A percentile compares a stretch with the other conserved stretches of the same genome.
Evolutionary conservation across 2,113 vertebrate genomes (phyloP).

Genomic region (Boulengerochromis microlepis): DNA sequence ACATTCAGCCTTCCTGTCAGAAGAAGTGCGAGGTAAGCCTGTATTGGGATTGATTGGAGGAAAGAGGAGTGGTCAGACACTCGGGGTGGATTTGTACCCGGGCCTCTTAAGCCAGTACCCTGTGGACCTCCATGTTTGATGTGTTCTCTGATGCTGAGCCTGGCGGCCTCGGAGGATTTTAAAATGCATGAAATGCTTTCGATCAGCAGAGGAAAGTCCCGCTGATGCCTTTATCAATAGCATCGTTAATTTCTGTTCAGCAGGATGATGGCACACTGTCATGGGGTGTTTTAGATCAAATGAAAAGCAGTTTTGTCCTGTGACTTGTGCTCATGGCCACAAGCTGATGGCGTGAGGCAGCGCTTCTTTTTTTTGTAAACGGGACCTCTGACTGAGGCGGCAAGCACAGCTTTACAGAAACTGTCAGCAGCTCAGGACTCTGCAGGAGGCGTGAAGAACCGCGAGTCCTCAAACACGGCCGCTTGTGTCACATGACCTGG

Average conservation of each 20-base stretch:
- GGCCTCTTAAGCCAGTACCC: background rate
- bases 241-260: background rate
- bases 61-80: background rate
- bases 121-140: background rate
- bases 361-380: background rate
- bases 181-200: background rate
- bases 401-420: background rate
- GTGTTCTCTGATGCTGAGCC: background rate
- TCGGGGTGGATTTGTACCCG: background rate
- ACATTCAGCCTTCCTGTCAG: constrained; percentile 86
- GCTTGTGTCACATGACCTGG: background rate
- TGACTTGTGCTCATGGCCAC: background rate
- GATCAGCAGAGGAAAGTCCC: background rate
- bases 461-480: background rate
- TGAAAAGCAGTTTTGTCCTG: background rate
- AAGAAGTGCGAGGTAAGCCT: constrained; percentile 79
- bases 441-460: background rate
- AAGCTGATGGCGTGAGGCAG: background rate
- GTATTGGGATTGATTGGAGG: background rate
- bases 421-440: background rate
- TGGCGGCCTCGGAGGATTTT: background rate
- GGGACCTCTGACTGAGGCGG: background rate
- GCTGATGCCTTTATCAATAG: background rate
- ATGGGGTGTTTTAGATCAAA: background rate
- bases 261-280: background rate